These are phyloP conservation scores for Chiroxiphia lanceolata DNA, from an alignment of 2,797 vertebrate genomes.

Conservation along the genomic window DNA sequence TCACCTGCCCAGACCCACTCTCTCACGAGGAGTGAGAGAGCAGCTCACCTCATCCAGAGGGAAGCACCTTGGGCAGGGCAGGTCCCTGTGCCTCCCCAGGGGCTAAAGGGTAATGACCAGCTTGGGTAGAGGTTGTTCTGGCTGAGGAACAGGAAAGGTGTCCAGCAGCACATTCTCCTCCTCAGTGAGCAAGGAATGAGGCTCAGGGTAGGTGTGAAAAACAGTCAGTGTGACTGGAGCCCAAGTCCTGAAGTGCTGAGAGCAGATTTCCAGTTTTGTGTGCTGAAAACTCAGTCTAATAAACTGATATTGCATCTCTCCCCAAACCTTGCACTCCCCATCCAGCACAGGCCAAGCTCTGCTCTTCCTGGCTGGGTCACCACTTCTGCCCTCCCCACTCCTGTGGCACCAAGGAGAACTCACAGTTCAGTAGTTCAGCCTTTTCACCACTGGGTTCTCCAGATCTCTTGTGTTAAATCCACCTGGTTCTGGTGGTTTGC, in stretches of 20 bases:
- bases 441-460: neutral
- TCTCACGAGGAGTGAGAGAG: accelerated
- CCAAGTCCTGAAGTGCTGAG: neutral
- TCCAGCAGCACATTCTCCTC: neutral
- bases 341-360: neutral
- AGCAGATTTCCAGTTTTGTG: neutral
- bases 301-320: neutral
- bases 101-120: neutral
- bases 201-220: neutral
- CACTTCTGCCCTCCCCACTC: neutral
- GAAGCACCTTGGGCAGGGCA: neutral
- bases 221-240: neutral
- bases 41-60: neutral
- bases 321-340: neutral
- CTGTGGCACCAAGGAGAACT: neutral
- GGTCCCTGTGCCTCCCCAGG: neutral
- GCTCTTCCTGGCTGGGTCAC: neutral
- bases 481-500: neutral
- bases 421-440: accelerated
- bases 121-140: neutral
- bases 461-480: neutral
- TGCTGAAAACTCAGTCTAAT: neutral
- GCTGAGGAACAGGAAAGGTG: neutral
- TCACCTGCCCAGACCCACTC: neutral
- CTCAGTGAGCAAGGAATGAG: neutral